phyloP scores from a whole-genome alignment of 2,797 vertebrate genomes.

The Tadarida brasiliensis region DNA sequence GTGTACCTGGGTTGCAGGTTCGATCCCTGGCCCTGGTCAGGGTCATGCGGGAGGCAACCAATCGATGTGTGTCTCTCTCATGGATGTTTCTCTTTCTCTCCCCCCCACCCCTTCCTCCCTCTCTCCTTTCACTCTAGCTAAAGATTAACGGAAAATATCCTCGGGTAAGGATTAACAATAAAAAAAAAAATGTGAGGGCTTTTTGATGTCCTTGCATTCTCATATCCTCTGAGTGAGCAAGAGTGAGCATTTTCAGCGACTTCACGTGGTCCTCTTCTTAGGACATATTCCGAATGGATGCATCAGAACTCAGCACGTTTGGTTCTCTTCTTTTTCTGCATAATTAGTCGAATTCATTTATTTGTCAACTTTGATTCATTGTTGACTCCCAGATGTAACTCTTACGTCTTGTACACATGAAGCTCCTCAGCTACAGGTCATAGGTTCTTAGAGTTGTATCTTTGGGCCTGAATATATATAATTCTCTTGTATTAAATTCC shows the following conservation, averaged over 20 bases:
- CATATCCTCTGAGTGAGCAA: not conserved
- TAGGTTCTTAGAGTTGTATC: constrained; percentile 2
- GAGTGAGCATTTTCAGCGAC: not conserved
- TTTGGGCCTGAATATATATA: not conserved
- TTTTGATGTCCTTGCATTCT: not conserved
- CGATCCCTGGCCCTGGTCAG: no score
- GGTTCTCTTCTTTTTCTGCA: not conserved
- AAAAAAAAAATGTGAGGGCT: not conserved
- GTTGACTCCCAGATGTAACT: not conserved
- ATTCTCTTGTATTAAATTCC: not conserved
- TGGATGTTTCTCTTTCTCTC: no score
- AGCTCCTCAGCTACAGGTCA: not conserved
- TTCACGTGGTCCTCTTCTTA: not conserved
- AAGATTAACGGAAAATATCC: no score
- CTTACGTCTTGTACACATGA: not conserved
- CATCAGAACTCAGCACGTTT: not conserved
- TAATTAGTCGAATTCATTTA: not conserved
- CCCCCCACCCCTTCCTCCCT: no score
- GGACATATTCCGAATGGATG: not conserved
- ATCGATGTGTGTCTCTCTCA: no score
- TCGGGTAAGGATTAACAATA: no score
- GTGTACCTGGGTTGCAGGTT: no score
- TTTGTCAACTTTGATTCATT: not conserved
- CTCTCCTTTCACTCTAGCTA: no score
- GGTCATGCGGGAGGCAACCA: no score